phyloP scores from a whole-genome alignment of 2,888 invertebrate genomes.

The Netelia virgata region DNA sequence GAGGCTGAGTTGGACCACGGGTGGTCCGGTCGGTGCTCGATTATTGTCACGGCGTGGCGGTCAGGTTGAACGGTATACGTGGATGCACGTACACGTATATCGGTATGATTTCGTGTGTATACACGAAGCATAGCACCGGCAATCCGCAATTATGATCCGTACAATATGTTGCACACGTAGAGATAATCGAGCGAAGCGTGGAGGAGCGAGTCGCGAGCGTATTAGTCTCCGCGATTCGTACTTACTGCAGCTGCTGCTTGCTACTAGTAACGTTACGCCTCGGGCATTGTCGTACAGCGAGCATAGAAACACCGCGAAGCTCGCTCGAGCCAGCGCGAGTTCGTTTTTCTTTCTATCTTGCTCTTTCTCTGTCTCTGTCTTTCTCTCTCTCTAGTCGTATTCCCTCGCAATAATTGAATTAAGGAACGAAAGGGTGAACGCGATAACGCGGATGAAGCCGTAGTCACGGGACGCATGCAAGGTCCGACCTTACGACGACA shows the following conservation, averaged over 20 bases:
- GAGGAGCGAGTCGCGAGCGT: slow-evolving; percentile 46
- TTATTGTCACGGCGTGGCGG: slow-evolving; percentile 70
- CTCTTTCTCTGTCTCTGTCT: background rate
- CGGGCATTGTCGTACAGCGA: slow-evolving; percentile 3
- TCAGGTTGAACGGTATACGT: slow-evolving; percentile 29
- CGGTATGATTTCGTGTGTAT: slow-evolving; percentile 29
- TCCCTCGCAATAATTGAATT: slow-evolving; percentile 57
- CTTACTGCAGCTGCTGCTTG: slow-evolving; percentile 15
- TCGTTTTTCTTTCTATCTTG: background rate
- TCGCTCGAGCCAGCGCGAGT: slow-evolving; percentile 25
- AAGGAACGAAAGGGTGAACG: slow-evolving; percentile 61
- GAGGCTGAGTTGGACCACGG: slow-evolving; percentile 70
- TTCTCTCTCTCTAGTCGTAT: background rate
- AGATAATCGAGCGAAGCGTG: slow-evolving; percentile 55
- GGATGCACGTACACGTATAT: slow-evolving; percentile 17
- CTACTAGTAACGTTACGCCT: slow-evolving; percentile 4
- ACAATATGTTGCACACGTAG: slow-evolving; percentile 26
- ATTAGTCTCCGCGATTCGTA: slow-evolving; percentile 30
- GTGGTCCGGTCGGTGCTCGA: slow-evolving; percentile 71
- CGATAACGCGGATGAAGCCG: slow-evolving; percentile 71
- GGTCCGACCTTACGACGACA: slow-evolving; percentile 39
- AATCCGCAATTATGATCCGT: slow-evolving; percentile 66
- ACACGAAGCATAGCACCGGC: slow-evolving; percentile 11
- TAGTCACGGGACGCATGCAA: slow-evolving; percentile 43
- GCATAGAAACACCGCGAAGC: slow-evolving; percentile 28